A percentile compares a stretch with the other conserved stretches of the same genome.
These are phyloP conservation scores for Echinops telfairi DNA, from an alignment of 2,113 vertebrate genomes.

Conservation along the genomic window DNA sequence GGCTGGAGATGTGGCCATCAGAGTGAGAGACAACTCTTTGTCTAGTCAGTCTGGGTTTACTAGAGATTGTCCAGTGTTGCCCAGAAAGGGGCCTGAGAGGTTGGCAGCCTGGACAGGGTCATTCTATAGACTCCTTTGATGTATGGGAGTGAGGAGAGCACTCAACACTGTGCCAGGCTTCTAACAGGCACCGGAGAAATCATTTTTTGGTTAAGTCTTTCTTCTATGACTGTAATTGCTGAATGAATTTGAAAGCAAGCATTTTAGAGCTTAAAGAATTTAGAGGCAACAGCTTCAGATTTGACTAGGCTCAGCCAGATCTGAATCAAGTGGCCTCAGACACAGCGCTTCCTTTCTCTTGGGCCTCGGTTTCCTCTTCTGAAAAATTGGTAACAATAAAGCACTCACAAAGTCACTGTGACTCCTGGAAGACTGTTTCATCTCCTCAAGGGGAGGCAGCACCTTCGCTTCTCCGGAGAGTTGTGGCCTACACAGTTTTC, in stretches of 20 bases:
- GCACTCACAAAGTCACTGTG: neutral
- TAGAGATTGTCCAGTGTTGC: neutral
- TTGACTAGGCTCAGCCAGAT: neutral
- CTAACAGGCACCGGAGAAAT: neutral
- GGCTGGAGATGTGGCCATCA: neutral
- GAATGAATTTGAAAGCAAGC: neutral
- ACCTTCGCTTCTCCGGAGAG: neutral
- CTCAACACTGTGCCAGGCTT: neutral
- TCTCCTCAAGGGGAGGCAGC: neutral
- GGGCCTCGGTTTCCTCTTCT: conserved; percentile 26
- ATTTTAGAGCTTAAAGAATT: neutral
- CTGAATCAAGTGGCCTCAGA: neutral
- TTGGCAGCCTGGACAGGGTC: neutral
- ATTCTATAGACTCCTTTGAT: neutral
- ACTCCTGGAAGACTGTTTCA: neutral
- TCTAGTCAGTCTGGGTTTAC: conserved; percentile 1
- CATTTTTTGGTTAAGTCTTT: neutral
- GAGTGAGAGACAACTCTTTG: neutral
- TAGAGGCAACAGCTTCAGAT: conserved; percentile 17
- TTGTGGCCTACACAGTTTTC: neutral
- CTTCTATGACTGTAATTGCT: neutral
- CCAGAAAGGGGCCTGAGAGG: neutral
- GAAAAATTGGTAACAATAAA: neutral
- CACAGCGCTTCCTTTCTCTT: neutral
- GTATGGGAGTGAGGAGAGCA: neutral